Evolutionary conservation across 1,140 invertebrate genomes (phyloP).

Genomic region (Saxidomus purpurata): DNA sequence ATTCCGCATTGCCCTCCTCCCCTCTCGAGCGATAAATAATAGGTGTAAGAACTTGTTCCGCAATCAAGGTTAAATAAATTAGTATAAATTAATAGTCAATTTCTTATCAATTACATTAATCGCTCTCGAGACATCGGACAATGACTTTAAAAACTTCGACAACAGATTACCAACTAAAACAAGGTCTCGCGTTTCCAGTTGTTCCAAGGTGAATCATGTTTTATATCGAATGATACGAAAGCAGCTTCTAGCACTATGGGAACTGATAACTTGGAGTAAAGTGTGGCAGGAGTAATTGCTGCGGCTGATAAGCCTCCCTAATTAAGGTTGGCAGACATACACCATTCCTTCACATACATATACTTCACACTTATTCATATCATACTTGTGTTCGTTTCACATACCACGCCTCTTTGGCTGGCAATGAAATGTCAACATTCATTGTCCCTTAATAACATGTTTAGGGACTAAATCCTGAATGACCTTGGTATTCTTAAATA

Average conservation of each 20-base stretch:
- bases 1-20: too few relatives aligned
- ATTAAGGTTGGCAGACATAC: constrained; percentile 23
- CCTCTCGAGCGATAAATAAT: too few relatives aligned
- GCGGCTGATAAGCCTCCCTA: background rate
- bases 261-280: constrained; percentile 11
- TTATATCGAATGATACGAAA: constrained; percentile 22
- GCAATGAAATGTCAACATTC: too few relatives aligned
- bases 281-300: constrained; percentile 29
- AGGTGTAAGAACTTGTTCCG: too few relatives aligned
- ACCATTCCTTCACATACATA: background rate
- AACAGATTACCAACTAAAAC: background rate
- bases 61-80: too few relatives aligned
- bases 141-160: too few relatives aligned
- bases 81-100: too few relatives aligned
- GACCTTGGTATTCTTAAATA: too few relatives aligned
- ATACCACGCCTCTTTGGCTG: background rate
- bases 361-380: background rate
- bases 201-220: background rate
- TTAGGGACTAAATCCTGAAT: too few relatives aligned
- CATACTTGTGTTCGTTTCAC: background rate
- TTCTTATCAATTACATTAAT: too few relatives aligned
- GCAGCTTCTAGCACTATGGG: background rate
- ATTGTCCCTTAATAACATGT: too few relatives aligned
- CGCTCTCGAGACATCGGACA: too few relatives aligned
- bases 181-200: background rate